Percentiles rank a stretch among this genome's conserved stretches.
Conservation (phyloP, 2,888 invertebrate species). For the Pristionchus fissidentatus region DNA sequence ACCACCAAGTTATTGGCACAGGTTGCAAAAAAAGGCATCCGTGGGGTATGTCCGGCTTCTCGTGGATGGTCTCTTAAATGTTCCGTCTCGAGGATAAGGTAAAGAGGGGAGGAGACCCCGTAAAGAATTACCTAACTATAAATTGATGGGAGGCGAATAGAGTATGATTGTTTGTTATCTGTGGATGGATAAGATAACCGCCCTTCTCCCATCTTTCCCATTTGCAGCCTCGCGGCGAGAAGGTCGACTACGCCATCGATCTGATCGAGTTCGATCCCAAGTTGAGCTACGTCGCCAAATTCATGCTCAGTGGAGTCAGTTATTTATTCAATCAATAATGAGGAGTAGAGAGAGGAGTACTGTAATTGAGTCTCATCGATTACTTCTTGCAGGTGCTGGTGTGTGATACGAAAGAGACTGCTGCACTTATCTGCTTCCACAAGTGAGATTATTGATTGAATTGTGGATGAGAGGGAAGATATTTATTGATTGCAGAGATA, state of each 20-base stretch:
- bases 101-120: too few relatives aligned
- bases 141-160: too few relatives aligned
- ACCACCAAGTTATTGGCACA: too few relatives aligned
- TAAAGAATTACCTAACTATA: too few relatives aligned
- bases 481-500: background rate
- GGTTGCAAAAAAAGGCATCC: too few relatives aligned
- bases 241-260: constrained; percentile 57
- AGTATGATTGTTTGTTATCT: too few relatives aligned
- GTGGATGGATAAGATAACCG: too few relatives aligned
- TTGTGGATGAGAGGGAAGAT: background rate
- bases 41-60: too few relatives aligned
- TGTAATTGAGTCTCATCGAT: constrained; percentile 91
- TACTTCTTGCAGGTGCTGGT: constrained; percentile 89
- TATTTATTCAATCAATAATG: constrained; percentile 82
- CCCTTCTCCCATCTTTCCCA: too few relatives aligned
- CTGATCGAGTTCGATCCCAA: constrained; percentile 58
- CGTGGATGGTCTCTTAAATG: too few relatives aligned
- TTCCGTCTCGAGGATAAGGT: too few relatives aligned
- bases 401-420: constrained; percentile 86
- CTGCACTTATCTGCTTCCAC: constrained; percentile 87
- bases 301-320: constrained; percentile 76
- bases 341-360: constrained; percentile 76
- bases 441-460: constrained; percentile 61
- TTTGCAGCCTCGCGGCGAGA: background rate
- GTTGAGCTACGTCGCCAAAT: constrained; percentile 81